phyloP scores from a whole-genome alignment of 2,888 invertebrate genomes.

The Athalia circularis region DNA sequence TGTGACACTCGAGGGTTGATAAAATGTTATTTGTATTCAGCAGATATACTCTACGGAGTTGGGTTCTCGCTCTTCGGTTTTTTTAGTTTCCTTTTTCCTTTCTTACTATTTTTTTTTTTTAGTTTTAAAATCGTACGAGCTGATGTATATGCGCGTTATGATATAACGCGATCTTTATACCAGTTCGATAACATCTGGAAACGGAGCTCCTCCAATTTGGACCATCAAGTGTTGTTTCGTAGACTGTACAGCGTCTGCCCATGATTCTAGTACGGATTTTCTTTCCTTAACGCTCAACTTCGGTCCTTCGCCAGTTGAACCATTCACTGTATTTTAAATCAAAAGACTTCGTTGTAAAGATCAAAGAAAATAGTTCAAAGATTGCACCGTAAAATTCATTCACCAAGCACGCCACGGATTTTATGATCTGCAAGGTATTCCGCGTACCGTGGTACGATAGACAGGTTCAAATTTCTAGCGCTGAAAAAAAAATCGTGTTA shows the following conservation, averaged over 20 bases:
- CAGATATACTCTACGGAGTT: too few relatives aligned
- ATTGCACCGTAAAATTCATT: constrained; percentile 48
- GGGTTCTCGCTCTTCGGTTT: too few relatives aligned
- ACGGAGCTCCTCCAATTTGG: constrained; percentile 83
- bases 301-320: constrained; percentile 87
- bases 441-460: constrained; percentile 80
- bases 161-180: constrained; percentile 72
- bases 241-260: constrained; percentile 78
- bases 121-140: too few relatives aligned
- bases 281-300: constrained; percentile 82
- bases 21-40: too few relatives aligned
- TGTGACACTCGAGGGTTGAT: too few relatives aligned
- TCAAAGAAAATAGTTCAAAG: constrained; percentile 2
- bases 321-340: constrained; percentile 80
- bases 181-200: constrained; percentile 82
- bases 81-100: too few relatives aligned
- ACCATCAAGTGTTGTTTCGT: constrained; percentile 80
- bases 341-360: background rate
- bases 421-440: constrained; percentile 78
- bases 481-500: constrained; percentile 22
- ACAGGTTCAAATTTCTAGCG: constrained; percentile 62
- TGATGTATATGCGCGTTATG: too few relatives aligned
- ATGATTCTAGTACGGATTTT: constrained; percentile 80
- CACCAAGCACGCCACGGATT: constrained; percentile 83
- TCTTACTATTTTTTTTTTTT: too few relatives aligned